A percentile compares a stretch with the other conserved stretches of the same genome.
phyloP scores from a whole-genome alignment of 2,113 vertebrate species.

The Tricholaema leucomelas region DNA sequence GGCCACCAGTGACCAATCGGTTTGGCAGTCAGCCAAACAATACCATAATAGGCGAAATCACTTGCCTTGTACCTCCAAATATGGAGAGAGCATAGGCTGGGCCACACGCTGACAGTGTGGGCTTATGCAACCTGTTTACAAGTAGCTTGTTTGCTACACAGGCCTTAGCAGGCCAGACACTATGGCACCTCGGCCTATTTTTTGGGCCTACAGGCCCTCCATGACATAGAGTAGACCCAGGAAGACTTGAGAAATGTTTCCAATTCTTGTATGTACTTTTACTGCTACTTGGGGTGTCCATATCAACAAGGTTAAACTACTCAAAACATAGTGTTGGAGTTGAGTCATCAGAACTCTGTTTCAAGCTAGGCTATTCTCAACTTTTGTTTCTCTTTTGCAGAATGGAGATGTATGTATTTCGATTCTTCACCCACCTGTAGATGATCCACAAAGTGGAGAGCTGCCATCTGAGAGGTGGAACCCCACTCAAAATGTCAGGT shows the following conservation, averaged over 20 bases:
- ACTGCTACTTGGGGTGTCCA: rapidly evolving
- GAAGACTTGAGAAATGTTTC: not conserved
- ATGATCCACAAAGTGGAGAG: constrained; percentile 98
- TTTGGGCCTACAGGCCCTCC: too few species aligned
- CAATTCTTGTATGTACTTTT: not conserved
- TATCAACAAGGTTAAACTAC: not conserved
- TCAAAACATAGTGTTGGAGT: not conserved
- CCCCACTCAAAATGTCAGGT: constrained; percentile 99
- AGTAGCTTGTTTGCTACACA: too few species aligned
- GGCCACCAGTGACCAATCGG: too few species aligned
- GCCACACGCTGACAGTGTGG: too few species aligned
- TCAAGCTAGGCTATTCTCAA: not conserved
- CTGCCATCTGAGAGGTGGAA: constrained; percentile 98
- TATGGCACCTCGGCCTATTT: too few species aligned
- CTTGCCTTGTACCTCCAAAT: too few species aligned
- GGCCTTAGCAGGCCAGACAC: too few species aligned
- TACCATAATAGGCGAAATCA: too few species aligned
- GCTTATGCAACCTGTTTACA: too few species aligned
- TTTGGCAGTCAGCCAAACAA: too few species aligned
- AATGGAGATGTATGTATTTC: constrained; percentile 99
- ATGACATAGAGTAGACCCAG: not conserved
- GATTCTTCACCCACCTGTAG: constrained; percentile 96
- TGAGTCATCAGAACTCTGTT: not conserved
- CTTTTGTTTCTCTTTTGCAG: constrained; percentile 74
- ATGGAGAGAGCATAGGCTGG: too few species aligned